Conservation (phyloP, 1,140 invertebrate genomes). For the Bicyclus anynana region DNA sequence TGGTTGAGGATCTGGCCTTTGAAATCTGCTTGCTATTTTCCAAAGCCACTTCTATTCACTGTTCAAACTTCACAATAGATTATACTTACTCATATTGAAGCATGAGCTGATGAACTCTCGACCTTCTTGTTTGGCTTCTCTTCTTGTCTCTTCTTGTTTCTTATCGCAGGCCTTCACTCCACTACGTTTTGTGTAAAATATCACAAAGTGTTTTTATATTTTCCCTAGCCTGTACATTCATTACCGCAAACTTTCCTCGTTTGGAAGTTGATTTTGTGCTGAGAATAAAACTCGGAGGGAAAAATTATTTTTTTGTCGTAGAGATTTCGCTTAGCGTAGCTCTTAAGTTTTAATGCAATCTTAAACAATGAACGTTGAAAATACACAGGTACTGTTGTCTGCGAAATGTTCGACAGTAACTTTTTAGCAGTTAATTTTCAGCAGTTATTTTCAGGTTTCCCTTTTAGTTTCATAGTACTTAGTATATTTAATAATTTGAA, state of each 20-base stretch:
- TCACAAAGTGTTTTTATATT: conserved; percentile 5
- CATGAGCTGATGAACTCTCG: too few relatives aligned
- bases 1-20: too few relatives aligned
- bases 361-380: conserved; percentile 13
- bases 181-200: not conserved
- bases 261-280: conserved; percentile 21
- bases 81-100: too few relatives aligned
- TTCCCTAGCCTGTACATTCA: conserved; percentile 12
- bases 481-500: too few relatives aligned
- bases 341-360: conserved; percentile 3
- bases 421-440: not conserved
- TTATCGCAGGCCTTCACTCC: too few relatives aligned
- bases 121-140: too few relatives aligned
- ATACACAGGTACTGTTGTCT: conserved; percentile 6
- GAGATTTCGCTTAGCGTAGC: not conserved
- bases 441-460: too few relatives aligned
- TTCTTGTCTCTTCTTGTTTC: too few relatives aligned
- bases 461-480: too few relatives aligned
- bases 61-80: too few relatives aligned
- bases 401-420: not conserved
- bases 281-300: conserved; percentile 16
- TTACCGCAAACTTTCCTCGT: conserved; percentile 19
- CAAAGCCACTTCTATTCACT: too few relatives aligned
- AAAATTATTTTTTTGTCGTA: conserved; percentile 11
- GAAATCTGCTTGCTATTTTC: too few relatives aligned